Base-by-base conservation (phyloP, 2,113 vertebrate genomes). In the Ptilorrhoa leucosticta region DNA sequence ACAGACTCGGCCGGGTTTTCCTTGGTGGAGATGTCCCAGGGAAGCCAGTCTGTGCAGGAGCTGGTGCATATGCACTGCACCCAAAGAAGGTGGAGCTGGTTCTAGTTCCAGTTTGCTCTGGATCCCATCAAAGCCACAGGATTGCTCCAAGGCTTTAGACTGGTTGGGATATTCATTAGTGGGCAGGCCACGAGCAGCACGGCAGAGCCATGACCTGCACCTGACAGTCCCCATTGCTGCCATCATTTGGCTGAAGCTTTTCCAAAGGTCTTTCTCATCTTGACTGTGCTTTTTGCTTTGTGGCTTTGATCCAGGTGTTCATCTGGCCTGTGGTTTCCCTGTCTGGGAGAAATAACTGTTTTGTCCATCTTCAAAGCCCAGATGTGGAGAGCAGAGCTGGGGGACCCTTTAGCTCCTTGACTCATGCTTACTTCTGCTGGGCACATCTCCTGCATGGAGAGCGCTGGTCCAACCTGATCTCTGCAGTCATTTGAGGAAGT, bases 1-100 rank as follows among this genome's bases (percentile, higher is more conserved):
- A 10, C 33, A 44, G 77, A 27, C 57, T 50, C 0, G 0, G 64
- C 66, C 0, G 0, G 15, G 53, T 40, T 71, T 58, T 47, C 15
- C 51, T 37, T 42, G 30, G 24, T 51, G 42, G 53, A 54, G 10
- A 3, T 22, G 51, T 45, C 84, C 56, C 72, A 53, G 47, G 56
- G 58, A 42, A 87, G 47, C 45, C 40, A 7, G 13, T 82, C 66
- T 37, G 1, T 13, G 33, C 56, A 58, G 66, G 68, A 83, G 27
- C 72, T 54, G 71, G 33, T 48, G 50, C 0, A 0, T 47, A 15
- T 1, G 23, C 1, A 2, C 72, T 77, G 40, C 33, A 53, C 19
- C 18, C 3, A 1, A 5, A 51, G 66, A 40, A 83, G 37, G 31
- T 70, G 35, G 44, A 79, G 45, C 48, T 87, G 72, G 9, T 73